Base-by-base conservation (phyloP, 1,140 invertebrate species). In the Scaptomyza pallida region DNA sequence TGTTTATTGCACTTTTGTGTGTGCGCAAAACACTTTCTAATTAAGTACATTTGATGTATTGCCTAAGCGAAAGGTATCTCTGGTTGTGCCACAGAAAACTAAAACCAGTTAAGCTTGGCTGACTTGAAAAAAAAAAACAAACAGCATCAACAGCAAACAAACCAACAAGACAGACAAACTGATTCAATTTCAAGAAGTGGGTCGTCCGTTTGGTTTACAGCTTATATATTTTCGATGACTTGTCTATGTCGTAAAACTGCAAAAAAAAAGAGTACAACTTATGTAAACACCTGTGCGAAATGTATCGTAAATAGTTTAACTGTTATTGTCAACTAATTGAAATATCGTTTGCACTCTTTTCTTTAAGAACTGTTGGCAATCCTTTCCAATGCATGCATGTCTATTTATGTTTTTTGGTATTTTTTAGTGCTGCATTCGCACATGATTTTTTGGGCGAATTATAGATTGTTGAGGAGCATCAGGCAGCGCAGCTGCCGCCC, bases 121-220 rank as follows among this genome's bases (percentile, higher is more conserved):
- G 41, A 10, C 13, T 17, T 16, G 13, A 17, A n/a, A n/a, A n/a
- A n/a, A n/a, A n/a, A n/a, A n/a, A n/a, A n/a, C n/a, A n/a, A 30
- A 30, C 48, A 26, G 21, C 26, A 43, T 30, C 55, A 33, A 30
- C 21, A 4, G 44, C 47, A 52, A 56, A 52, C 26, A 51, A 64
- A 51, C 60, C 10, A 12, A 8, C n/a, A 12, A 37, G n/a, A 60
- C 47, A 68, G 64, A 52, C 37, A 57, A 71, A 51, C 60, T 56
- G 44, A 64, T 50, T 43, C 35, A 50, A 51, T 57, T 64, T 44
- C 45, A 35, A 64, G 44, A 71, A 64, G 60, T 70, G 26, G 67
- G 61, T 65, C 68, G 55, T 35, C 37, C 41, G 35, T 44, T 67
- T 50, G 40, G 9, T 44, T 50, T 61, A 15, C 41, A 19, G 10